These are phyloP conservation scores for Chaetoderma sp. DNA, from an alignment of 2,888 invertebrate genomes.

Conservation along the genomic window DNA sequence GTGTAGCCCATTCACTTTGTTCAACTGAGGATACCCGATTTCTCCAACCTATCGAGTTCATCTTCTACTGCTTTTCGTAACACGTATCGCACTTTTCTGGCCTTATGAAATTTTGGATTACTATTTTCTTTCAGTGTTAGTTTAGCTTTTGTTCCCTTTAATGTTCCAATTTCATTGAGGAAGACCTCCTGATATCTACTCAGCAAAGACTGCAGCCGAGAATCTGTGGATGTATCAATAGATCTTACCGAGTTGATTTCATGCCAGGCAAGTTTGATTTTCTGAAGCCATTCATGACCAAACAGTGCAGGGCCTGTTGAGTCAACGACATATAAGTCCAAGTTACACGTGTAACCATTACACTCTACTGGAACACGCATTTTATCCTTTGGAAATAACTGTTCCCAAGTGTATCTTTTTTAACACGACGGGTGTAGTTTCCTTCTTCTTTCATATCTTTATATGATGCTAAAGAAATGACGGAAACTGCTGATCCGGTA, in stretches of 20 bases:
- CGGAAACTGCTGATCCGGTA: background rate
- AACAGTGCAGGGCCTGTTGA: constrained; percentile 11
- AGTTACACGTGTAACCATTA: background rate
- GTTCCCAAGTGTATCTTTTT: background rate
- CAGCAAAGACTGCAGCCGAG: too few species aligned
- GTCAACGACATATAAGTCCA: background rate
- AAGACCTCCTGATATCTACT: too few species aligned
- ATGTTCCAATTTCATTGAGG: background rate
- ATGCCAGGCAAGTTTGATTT: constrained; percentile 16
- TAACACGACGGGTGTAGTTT: background rate
- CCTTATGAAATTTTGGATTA: background rate
- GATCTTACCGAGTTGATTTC: constrained; percentile 1
- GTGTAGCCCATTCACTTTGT: constrained; percentile 43
- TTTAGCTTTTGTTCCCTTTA: background rate
- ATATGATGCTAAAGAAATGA: background rate
- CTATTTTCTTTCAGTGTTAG: background rate
- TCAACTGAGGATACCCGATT: constrained; percentile 27
- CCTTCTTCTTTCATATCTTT: background rate
- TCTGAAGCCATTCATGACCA: constrained; percentile 20
- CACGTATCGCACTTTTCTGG: background rate
- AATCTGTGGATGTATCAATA: background rate
- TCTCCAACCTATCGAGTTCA: constrained; percentile 18
- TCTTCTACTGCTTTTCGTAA: constrained; percentile 15
- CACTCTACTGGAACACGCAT: background rate
- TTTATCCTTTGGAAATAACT: background rate